Base-by-base conservation (phyloP, 2,113 vertebrate genomes). In the Dipodomys stephensi region DNA sequence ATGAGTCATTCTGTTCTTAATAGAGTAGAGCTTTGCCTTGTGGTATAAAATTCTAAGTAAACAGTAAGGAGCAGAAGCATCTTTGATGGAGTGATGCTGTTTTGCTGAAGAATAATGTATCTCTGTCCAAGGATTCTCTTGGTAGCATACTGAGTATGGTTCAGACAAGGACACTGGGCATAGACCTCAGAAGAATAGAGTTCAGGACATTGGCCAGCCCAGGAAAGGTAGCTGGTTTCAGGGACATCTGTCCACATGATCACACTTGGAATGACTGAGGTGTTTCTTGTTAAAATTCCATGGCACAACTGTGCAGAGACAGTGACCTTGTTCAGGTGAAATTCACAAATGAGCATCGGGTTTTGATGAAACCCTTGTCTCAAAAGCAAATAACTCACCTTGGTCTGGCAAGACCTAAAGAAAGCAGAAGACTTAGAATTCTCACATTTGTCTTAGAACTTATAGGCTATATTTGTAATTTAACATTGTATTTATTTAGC, bases 401-500 rank as follows among this genome's bases (percentile, higher is more conserved):
- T 78, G 49, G 15, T 80, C 57, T 28, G 22, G 28, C n/a, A 18
- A n/a, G 44, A 77, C 28, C 15, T 64, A 7, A 0, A 27, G 13
- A 49, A 10, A n/a, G n/a, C 32, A 35, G 7, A 8, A 15, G 25
- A 49, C 16, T 57, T 71, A 44, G 35, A 64, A 20, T 25, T 73
- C 64, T 11, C 10, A 27, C 60, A 35, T 28, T 91, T 94, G 18
- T 87, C 46, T 91, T 76, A 85, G 68, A 90, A 74, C 92, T 90
- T 91, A 53, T 92, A 39, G 79, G 62, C 88, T 71, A 28, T 49
- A 49, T 49, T 49, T 49, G 12, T 49, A 11, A 49, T 49, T 46
- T 87, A 57, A 80, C 16, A 19, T 4, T 71, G 44, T 86, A 88
- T 95, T 95, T 44, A 73, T 94, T 78, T 91, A 90, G 83, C 18